A percentile compares a stretch with the other conserved stretches of the same genome.
Conservation (phyloP, 2,113 vertebrate genomes). For the Neodontobutis hainanensis region DNA sequence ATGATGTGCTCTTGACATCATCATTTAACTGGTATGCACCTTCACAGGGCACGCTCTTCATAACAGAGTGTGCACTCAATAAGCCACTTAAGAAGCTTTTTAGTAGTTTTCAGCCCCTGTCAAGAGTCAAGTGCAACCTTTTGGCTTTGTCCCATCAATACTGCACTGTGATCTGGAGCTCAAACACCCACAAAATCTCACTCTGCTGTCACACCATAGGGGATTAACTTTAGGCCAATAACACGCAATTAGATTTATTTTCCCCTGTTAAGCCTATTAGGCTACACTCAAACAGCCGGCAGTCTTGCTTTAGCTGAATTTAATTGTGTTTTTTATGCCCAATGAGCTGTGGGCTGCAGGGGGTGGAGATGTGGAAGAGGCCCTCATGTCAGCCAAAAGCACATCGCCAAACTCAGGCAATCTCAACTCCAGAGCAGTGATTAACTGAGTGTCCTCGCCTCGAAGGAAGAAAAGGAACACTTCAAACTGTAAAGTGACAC, state of each 20-base stretch:
- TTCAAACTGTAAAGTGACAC: slow-evolving; percentile 75
- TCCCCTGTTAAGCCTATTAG: slow-evolving; percentile 77
- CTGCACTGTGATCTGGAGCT: slow-evolving; percentile 19
- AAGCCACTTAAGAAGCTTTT: slow-evolving; percentile 57
- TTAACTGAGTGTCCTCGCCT: slow-evolving; percentile 43
- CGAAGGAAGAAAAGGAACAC: slow-evolving; percentile 58
- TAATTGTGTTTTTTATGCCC: slow-evolving; percentile 86
- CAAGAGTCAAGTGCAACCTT: slow-evolving; percentile 63
- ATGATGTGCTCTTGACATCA: slow-evolving; percentile 53
- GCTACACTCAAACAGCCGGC: slow-evolving; percentile 63
- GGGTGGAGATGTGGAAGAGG: slow-evolving; percentile 62
- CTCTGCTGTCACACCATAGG: slow-evolving; percentile 54
- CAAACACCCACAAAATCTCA: slow-evolving; percentile 29
- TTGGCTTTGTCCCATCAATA: slow-evolving; percentile 44
- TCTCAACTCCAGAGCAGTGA: slow-evolving; percentile 37
- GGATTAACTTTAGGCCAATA: slow-evolving; percentile 78
- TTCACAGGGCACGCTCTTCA: slow-evolving; percentile 20
- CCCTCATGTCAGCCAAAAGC: slow-evolving; percentile 43
- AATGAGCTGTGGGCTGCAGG: slow-evolving; percentile 68
- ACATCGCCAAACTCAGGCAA: slow-evolving; percentile 8
- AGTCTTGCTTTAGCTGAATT: slow-evolving; percentile 74
- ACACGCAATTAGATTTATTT: slow-evolving; percentile 80
- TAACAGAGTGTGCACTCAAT: slow-evolving; percentile 58
- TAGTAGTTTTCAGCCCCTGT: slow-evolving; percentile 48
- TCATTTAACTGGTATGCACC: slow-evolving; percentile 23